Percentiles rank a stretch among this genome's conserved stretches.
Evolutionary conservation across 2,113 vertebrate genomes (phyloP).

Genomic region (Lota lota): DNA sequence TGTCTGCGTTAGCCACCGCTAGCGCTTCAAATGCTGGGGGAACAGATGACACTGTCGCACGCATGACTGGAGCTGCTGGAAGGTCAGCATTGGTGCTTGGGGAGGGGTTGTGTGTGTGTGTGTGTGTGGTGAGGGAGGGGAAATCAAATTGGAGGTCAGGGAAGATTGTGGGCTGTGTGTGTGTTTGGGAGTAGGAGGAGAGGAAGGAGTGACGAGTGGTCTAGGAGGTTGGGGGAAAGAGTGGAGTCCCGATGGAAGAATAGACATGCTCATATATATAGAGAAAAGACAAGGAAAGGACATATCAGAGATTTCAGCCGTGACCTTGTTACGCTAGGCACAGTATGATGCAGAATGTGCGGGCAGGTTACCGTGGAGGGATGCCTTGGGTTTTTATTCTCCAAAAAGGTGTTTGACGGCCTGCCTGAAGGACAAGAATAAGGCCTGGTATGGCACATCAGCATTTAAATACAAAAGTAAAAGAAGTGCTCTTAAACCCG

Average conservation of each 20-base stretch:
- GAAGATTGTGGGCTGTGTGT: not conserved
- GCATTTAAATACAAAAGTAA: too few relatives aligned
- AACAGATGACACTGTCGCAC: conserved; percentile 20
- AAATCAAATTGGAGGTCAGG: conserved; percentile 3
- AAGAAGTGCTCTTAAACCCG: too few relatives aligned
- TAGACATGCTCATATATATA: not conserved
- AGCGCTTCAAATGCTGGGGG: conserved; percentile 4
- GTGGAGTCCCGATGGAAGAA: not conserved
- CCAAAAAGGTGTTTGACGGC: not conserved
- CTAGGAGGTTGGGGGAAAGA: too few relatives aligned
- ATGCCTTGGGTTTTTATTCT: not conserved
- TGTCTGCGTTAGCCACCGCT: not conserved
- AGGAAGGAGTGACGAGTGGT: not conserved
- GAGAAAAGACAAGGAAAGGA: not conserved
- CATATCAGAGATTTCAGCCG: too few relatives aligned
- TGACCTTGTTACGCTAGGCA: too few relatives aligned
- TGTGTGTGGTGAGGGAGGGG: not conserved
- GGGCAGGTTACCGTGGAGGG: too few relatives aligned
- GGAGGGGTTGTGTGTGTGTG: not conserved
- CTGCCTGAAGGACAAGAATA: not conserved
- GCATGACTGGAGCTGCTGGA: conserved; percentile 17
- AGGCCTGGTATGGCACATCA: too few relatives aligned
- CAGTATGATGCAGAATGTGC: not conserved
- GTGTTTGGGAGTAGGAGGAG: not conserved
- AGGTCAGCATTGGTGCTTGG: not conserved